phyloP scores from a whole-genome alignment of 2,113 vertebrate genomes.

The Theropithecus gelada region DNA sequence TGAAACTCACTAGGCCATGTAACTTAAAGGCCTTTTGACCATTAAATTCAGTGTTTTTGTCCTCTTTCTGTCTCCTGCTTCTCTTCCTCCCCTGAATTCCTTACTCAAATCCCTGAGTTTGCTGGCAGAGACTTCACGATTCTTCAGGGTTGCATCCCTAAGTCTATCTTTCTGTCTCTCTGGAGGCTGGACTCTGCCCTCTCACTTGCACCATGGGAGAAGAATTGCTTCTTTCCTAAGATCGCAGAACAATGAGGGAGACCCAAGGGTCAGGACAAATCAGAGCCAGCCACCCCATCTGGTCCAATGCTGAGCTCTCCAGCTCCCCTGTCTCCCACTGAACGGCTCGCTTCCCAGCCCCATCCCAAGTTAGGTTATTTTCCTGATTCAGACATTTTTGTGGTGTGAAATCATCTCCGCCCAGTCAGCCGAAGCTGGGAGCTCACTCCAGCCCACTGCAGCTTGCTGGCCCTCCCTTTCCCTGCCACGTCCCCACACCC shows the following conservation, averaged over 20 bases:
- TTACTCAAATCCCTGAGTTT: background rate
- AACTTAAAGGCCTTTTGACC: background rate
- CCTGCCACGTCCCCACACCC: slow-evolving; percentile 65
- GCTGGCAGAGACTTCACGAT: background rate
- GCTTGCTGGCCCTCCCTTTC: slow-evolving; percentile 22
- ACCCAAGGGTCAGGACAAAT: background rate
- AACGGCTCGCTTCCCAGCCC: background rate
- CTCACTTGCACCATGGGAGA: background rate
- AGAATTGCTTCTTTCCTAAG: background rate
- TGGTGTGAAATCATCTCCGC: slow-evolving; percentile 72
- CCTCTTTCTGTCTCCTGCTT: background rate
- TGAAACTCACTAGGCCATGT: background rate
- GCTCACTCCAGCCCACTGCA: background rate
- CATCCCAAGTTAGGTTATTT: slow-evolving; percentile 47
- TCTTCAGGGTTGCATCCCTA: background rate
- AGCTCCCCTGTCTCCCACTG: background rate
- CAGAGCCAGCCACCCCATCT: background rate
- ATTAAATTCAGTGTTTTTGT: background rate
- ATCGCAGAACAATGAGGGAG: background rate
- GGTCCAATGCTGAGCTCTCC: background rate
- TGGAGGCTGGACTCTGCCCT: background rate
- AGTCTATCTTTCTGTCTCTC: background rate
- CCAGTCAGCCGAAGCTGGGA: slow-evolving; percentile 50
- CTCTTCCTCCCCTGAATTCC: background rate
- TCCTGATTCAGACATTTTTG: slow-evolving; percentile 79